Evolutionary conservation across 2,888 invertebrate species (phyloP).

Genomic region (Thecocarcelia acutangulata): DNA sequence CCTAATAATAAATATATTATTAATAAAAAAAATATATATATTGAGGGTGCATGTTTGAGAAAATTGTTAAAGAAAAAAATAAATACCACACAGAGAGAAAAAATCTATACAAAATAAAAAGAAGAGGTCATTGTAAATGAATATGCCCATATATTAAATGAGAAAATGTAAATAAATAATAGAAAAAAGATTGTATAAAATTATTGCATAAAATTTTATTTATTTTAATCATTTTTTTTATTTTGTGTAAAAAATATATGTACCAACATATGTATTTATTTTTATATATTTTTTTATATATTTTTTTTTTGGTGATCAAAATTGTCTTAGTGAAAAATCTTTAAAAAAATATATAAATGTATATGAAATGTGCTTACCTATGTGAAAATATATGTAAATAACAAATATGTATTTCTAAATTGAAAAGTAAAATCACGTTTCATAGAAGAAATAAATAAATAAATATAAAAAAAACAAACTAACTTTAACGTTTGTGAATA

Average conservation of each 20-base stretch:
- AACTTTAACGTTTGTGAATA: constrained; percentile 23
- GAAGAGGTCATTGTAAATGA: constrained; percentile 4
- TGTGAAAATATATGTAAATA: constrained; percentile 13
- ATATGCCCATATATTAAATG: not conserved
- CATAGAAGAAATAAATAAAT: constrained; percentile 1
- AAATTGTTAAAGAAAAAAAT: constrained; percentile 37
- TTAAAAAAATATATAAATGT: constrained; percentile 21
- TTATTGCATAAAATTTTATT: constrained; percentile 28
- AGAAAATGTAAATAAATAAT: constrained; percentile 22
- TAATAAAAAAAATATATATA: constrained; percentile 11
- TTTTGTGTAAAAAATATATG: constrained; percentile 34
- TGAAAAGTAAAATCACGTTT: constrained; percentile 11
- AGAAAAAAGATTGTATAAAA: constrained; percentile 17
- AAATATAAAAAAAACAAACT: no score
- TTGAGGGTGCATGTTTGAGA: constrained; percentile 30
- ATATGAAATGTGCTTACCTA: constrained; percentile 12
- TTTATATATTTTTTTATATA: constrained; percentile 16
- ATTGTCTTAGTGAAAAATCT: constrained; percentile 42
- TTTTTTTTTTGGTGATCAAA: constrained; percentile 38
- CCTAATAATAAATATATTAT: constrained; percentile 19
- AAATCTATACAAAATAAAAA: constrained; percentile 17
- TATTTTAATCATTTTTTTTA: constrained; percentile 26
- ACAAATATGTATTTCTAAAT: constrained; percentile 6
- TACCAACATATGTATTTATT: no score
- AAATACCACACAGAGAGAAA: constrained; percentile 50